Evolutionary conservation across 2,113 vertebrate species (phyloP), one percentile per base, ranked within the genome.

Genomic region (Gambusia holbrooki): DNA sequence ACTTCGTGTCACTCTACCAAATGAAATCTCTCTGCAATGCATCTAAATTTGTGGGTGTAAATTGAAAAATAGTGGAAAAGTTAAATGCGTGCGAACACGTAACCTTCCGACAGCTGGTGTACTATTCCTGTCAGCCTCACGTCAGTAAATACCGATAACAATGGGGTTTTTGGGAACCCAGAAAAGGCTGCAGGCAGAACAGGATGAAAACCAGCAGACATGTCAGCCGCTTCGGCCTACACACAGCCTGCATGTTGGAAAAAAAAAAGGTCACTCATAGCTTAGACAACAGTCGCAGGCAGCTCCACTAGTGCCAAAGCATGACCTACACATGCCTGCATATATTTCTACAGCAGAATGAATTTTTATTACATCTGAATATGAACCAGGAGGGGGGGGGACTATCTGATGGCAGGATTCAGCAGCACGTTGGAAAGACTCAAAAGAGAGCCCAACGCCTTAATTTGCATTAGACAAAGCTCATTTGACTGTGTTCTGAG

Each of bases 401-500:
- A 11, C n/a, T 54, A 61, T 63, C 30, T 5, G 54, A 61, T 37
- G n/a, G 68, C 45, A 75, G 13, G 71, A 77, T 74, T 58, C 45
- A 73, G 58, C 45, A 73, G 48, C 32, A 45, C 12, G 29, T 12
- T 32, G 33, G 58, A 71, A 51, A 69, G 73, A 35, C 72, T 74
- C n/a, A 84, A 69, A 51, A 40, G 19, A n/a, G 61, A 58, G 69
- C 62, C 54, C 60, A 19, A 10, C 51, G 48, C n/a, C 51, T 62
- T 70, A 0, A 84, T 89, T 90, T 89, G 84, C 80, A 89, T 87
- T n/a, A 70, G 48, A 58, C 68, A 54, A 28, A 62, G 40, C 45
- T 76, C 25, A 84, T 90, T 88, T 87, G 73, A 76, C 54, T 83
- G 8, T 79, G 65, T 40, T 73, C 12, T 66, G 28, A 65, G 70